Percentiles rank a stretch among this genome's conserved stretches.
These are phyloP conservation scores for Eudemis profundana DNA, from an alignment of 2,888 invertebrate species.

Conservation along the genomic window DNA sequence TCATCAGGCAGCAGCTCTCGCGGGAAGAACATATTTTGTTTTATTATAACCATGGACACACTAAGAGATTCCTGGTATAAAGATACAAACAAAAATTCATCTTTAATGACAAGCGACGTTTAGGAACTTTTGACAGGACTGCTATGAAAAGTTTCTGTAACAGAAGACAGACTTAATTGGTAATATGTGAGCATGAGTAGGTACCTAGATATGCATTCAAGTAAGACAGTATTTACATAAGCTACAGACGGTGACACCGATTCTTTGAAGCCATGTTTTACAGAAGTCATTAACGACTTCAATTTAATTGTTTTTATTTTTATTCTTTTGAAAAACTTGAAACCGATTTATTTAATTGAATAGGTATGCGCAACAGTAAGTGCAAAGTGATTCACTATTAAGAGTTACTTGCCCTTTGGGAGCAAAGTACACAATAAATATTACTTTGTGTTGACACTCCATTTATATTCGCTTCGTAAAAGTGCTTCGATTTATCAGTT, in stretches of 20 bases:
- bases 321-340: not conserved
- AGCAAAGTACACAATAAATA: conserved; percentile 26
- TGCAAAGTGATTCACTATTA: conserved; percentile 25
- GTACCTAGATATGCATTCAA: no score
- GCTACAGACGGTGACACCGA: not conserved
- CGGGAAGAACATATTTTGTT: no score
- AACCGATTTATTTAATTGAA: conserved; percentile 15
- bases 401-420: conserved; percentile 25
- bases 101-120: no score
- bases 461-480: conserved; percentile 18
- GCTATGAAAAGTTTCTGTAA: no score
- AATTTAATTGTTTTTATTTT: not conserved
- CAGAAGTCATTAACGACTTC: not conserved
- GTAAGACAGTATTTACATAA: no score
- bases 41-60: no score
- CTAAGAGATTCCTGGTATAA: no score
- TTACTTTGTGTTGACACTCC: conserved; percentile 25
- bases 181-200: no score
- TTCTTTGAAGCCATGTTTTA: conserved; percentile 4
- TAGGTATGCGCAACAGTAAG: conserved; percentile 4
- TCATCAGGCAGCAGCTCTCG: no score
- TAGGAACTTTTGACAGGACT: no score
- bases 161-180: no score
- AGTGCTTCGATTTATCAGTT: conserved; percentile 3
- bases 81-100: no score